Percentiles rank a stretch among this genome's conserved stretches.
These are phyloP conservation scores for Falco cherrug DNA, from an alignment of 2,797 vertebrate species.

Conservation along the genomic window DNA sequence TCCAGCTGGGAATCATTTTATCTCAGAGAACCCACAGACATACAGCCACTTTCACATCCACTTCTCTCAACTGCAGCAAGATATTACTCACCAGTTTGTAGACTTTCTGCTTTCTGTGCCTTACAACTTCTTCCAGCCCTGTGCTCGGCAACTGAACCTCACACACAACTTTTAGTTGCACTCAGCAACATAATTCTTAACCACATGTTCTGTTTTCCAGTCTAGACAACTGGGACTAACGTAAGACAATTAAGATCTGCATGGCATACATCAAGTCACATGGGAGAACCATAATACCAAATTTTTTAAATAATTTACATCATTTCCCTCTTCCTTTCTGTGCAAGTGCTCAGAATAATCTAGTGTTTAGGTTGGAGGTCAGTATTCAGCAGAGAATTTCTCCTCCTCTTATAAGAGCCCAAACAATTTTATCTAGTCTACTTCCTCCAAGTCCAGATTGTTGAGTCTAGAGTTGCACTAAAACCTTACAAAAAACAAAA, in stretches of 20 bases:
- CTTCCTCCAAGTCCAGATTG: not conserved
- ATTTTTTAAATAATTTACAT: not conserved
- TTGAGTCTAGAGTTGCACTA: constrained; percentile 26
- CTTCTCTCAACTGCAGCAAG: not conserved
- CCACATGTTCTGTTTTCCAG: not conserved
- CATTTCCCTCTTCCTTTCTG: not conserved
- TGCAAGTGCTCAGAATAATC: not conserved
- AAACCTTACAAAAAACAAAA: not conserved
- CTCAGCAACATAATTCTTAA: not conserved
- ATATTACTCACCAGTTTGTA: not conserved
- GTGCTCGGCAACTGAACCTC: not conserved
- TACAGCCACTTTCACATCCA: not conserved
- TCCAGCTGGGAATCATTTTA: not conserved
- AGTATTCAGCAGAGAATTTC: not conserved
- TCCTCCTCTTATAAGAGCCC: not conserved
- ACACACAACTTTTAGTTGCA: not conserved
- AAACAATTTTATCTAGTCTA: constrained; percentile 34
- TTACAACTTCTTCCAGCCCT: not conserved
- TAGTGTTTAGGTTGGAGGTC: not conserved
- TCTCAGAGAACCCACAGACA: not conserved
- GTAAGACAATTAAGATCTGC: not conserved
- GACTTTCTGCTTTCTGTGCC: not conserved
- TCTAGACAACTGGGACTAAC: not conserved
- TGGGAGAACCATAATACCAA: not conserved
- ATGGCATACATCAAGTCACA: not conserved